A percentile compares a stretch with the other conserved stretches of the same genome.
Evolutionary conservation across 2,888 invertebrate species (phyloP).

Genomic region (Gortyna flavago): DNA sequence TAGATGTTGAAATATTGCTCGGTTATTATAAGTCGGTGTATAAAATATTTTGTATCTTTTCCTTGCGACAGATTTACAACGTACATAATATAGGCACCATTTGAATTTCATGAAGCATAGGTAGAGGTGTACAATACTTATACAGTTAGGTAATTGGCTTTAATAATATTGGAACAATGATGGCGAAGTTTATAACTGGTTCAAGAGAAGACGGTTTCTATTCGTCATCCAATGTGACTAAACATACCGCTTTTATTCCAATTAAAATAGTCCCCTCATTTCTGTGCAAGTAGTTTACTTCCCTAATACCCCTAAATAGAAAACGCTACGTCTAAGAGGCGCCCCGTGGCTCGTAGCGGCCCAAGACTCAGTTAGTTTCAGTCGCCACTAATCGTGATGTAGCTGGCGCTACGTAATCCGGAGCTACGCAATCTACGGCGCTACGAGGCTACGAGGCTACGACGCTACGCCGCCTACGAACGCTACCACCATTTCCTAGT

Average conservation of each 20-base stretch:
- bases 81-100: too few relatives aligned
- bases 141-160: background rate
- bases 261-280: background rate
- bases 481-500: conserved; percentile 25
- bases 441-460: conserved; percentile 40
- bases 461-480: conserved; percentile 30
- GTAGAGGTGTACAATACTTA: background rate
- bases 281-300: conserved; percentile 3
- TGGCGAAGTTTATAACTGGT: background rate
- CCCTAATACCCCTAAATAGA: conserved; percentile 13
- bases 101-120: background rate
- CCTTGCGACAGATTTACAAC: background rate
- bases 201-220: background rate
- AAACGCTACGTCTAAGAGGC: conserved; percentile 4
- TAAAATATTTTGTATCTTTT: background rate
- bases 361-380: conserved; percentile 32
- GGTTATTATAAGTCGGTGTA: background rate
- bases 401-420: conserved; percentile 32
- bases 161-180: background rate
- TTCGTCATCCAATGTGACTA: background rate
- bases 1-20: conserved; percentile 17
- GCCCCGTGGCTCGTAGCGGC: conserved; percentile 10
- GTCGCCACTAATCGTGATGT: conserved; percentile 38
- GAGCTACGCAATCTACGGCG: conserved; percentile 30
- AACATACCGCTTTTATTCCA: background rate